Conservation (phyloP, 2,113 vertebrate genomes). For the Colaptes auratus region DNA sequence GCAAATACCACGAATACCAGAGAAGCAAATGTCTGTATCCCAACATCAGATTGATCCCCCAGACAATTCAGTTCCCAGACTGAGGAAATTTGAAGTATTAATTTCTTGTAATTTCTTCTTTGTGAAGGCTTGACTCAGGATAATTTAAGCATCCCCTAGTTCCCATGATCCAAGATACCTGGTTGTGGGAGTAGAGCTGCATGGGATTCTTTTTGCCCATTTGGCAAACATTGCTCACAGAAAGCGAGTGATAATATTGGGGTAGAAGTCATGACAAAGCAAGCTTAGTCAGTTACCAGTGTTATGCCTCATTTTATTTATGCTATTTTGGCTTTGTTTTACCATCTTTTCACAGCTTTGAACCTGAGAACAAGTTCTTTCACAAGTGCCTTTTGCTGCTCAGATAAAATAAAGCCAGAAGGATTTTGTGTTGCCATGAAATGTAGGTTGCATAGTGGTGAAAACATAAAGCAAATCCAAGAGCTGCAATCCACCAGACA, state of each 20-base stretch:
- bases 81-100: conserved; percentile 54
- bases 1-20: conserved; percentile 67
- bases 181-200: neutral
- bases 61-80: conserved; percentile 65
- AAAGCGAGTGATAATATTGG: neutral
- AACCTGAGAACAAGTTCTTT: neutral
- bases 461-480: neutral
- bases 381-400: neutral
- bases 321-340: neutral
- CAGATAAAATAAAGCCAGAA: neutral
- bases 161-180: neutral
- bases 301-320: neutral
- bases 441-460: neutral
- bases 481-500: neutral
- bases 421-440: neutral
- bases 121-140: neutral
- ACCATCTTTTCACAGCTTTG: neutral
- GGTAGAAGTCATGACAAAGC: neutral
- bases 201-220: neutral
- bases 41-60: conserved; percentile 55
- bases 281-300: neutral
- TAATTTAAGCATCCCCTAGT: neutral
- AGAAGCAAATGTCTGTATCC: conserved; percentile 60
- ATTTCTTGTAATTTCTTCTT: conserved; percentile 39
- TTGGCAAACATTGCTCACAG: neutral